Base-by-base conservation (phyloP, 2,888 invertebrate species). In the Parnassius smintheus region DNA sequence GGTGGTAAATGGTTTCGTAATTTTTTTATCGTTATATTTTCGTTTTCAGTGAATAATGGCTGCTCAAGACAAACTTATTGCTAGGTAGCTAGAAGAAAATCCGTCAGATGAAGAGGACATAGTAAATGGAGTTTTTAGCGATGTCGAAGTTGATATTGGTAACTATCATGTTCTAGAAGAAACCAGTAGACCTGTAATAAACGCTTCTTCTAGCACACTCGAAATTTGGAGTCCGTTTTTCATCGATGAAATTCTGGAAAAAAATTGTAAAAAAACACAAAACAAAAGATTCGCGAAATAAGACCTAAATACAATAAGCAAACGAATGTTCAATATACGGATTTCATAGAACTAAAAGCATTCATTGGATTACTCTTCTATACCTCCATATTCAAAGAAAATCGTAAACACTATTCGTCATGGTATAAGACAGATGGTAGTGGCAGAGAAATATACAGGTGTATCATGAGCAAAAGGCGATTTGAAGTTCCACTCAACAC, bases 361-460 rank as follows among this genome's bases (percentile, higher is more conserved):
- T 66, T 66, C 13, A 65, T 66, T n/a, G 64, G 66, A 56, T 50
- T 65, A 50, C 41, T 68, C 51, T 64, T 57, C 42, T 66, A 68
- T 56, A 66, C 65, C 2, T 66, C 66, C 9, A 68, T 70, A 44
- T 68, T 68, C 57, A 66, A 51, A 51, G 51, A 51, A 51, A 51
- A 51, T 51, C 51, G n/a, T 51, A 35, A 51, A 25, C 51, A 51
- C 51, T 42, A 42, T 42, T 42, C 42, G 22, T 61, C 48, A 4
- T 65, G 65, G 59, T 65, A 61, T 58, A 67, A 66, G 51, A 66
- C 62, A 51, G 68, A 66, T 59, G 67, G 64, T 48, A 65, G 65
- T 35, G 68, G 69, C 1, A 65, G 68, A 62, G 66, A 70, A 10
- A 68, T 51, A 12, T 51, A 51, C 18, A n/a, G 18, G 18, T 51